Conservation (phyloP, 2,113 vertebrate genomes). For the Spea bombifrons region DNA sequence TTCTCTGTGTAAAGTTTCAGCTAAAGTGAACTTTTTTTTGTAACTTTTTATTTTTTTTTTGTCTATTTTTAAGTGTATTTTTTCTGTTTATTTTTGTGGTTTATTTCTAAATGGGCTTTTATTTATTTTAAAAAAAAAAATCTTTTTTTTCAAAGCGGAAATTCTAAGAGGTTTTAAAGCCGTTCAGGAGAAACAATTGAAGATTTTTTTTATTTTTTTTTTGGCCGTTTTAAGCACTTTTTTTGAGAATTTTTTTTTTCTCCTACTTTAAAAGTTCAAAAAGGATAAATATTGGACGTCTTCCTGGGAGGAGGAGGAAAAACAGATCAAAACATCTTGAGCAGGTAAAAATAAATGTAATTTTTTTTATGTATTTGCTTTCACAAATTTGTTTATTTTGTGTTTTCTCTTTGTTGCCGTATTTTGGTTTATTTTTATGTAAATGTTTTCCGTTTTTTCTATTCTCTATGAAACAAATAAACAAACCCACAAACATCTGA, state of each 20-base stretch:
- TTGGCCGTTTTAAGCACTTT: neutral
- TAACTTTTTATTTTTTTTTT: neutral
- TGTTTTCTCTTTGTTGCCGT: neutral
- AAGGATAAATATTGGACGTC: constrained; percentile 14
- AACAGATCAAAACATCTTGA: neutral
- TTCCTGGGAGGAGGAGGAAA: neutral
- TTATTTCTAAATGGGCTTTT: neutral
- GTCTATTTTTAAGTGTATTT: neutral
- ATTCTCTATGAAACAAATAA: too few species aligned
- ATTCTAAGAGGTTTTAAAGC: neutral
- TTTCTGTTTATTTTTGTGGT: neutral
- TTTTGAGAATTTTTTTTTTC: neutral
- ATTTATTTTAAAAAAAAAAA: too few species aligned
- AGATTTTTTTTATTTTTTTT: neutral
- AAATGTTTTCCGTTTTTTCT: too few species aligned
- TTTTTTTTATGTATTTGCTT: neutral
- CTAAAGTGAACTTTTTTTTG: neutral
- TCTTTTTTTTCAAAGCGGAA: too few species aligned
- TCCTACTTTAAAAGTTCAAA: neutral
- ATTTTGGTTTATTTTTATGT: neutral
- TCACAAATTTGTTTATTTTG: neutral
- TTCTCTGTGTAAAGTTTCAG: neutral
- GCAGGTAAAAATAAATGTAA: constrained; percentile 8
- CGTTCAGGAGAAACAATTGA: neutral
- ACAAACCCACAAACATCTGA: too few species aligned